Evolutionary conservation across 2,797 vertebrate species (phyloP), one percentile per base, ranked within the genome.

Genomic region (Tragopan temminckii): DNA sequence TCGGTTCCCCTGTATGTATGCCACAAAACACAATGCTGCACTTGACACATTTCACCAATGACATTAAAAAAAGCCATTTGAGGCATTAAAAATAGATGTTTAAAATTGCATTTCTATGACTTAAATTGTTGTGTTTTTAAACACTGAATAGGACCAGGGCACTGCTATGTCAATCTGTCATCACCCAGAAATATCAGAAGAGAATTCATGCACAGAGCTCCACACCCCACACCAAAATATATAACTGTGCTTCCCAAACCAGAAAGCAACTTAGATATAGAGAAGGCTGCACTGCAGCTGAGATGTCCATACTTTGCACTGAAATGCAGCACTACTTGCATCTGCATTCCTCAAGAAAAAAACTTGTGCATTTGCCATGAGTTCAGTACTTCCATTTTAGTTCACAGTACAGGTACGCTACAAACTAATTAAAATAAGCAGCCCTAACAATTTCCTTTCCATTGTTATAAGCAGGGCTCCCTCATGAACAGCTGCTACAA

Each of bases 221-320:
- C 29, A 55, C 8, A 10, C 15, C 27, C 15, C 50, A 29, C 15
- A 17, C 9, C 27, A 9, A 50, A 46, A 38, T 0, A 1, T 3
- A 42, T 43, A 76, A 23, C 17, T 2, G 13, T 18, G 50, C 13
- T 67, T 78, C 5, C 14, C 8, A 43, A 33, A 64, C 36, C 25
- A 68, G 21, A 68, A 55, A 63, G 10, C 2, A 59, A 31, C 33
- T 11, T 11, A 50, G 29, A 77, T 42, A 14, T 43, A 57, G 20
- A n/a, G 3, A 66, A 9, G 36, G 45, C 33, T n/a, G 13, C 53
- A 11, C 17, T 48, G 25, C 68, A 79, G 59, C 31, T 43, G 36
- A 63, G 66, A 58, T 53, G 23, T 24, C 61, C 1, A 23, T 38
- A n/a, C 25, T 27, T 13, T 18, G 33, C 31, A 66, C 20, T 25